Evolutionary conservation across 2,797 vertebrate species (phyloP), one percentile per base, ranked within the genome.

Genomic region (Gymnopithys bicolor): DNA sequence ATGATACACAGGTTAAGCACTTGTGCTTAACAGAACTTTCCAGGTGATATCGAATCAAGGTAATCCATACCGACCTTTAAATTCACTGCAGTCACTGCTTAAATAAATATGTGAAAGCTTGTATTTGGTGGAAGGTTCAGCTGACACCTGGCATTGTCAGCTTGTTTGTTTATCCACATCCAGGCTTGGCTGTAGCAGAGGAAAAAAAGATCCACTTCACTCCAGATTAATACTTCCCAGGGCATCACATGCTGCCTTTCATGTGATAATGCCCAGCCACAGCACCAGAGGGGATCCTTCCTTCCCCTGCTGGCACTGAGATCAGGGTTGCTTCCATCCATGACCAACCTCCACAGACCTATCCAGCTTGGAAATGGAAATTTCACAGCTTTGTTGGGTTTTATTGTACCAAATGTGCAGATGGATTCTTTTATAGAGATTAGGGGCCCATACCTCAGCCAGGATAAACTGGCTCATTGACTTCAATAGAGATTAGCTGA

Each of bases 391-490:
- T 89, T 84, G 15, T 52, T 87, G 49, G 17, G 10, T 70, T 96
- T 94, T 95, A 89, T 85, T 63, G 30, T 35, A 85, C 35, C 78
- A 89, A 87, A 91, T 74, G 52, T 84, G 59, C 60, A 77, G 48
- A 56, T 67, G 35, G 90, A 86, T 77, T 74, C 5, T 83, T 82
- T 92, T 73, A 55, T 27, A 59, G 35, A 63, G 58, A 84, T 82
- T 39, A 73, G 58, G 33, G 52, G 10, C 25, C 59, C 35, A 30
- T 52, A 49, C 15, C 37, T 92, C 43, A 76, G 70, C 52, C 78
- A 90, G 87, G 52, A 67, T 73, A 80, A 64, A 80, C 45, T 80
- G 77, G 59, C 32, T 95, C 67, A 80, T 92, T 94, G 78, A 64
- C 39, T 94, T 92, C 73, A 84, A 4, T 30, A 56, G 71, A 89